A percentile compares a stretch with the other conserved stretches of the same genome.
These are phyloP conservation scores for Tyria jacobaeae DNA, from an alignment of 2,888 invertebrate species.

Conservation along the genomic window DNA sequence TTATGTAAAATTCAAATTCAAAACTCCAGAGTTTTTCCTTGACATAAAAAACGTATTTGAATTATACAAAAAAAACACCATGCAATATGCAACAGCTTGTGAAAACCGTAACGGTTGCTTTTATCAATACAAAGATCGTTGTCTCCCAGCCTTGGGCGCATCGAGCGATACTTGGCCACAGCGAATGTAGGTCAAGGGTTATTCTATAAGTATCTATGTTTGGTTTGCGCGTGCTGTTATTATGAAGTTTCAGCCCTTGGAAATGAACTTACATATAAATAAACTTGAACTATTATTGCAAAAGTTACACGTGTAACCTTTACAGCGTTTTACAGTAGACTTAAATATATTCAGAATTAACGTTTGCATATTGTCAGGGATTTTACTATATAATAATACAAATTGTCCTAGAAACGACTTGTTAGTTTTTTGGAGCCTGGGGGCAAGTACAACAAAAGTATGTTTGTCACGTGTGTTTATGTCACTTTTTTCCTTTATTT, in stretches of 20 bases:
- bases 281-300: not conserved
- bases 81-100: conserved; percentile 11
- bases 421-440: no score
- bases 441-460: no score
- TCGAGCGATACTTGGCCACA: conserved; percentile 39
- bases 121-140: conserved; percentile 37
- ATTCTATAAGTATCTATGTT: conserved; percentile 2
- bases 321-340: no score
- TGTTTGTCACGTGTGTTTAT: no score
- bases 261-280: not conserved
- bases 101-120: conserved; percentile 11
- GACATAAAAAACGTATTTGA: conserved; percentile 6
- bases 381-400: no score
- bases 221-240: conserved; percentile 8
- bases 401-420: no score
- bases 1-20: not conserved
- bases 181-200: conserved; percentile 44
- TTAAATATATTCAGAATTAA: no score
- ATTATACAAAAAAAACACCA: not conserved
- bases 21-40: not conserved
- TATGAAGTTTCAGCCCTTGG: conserved; percentile 11
- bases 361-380: no score
- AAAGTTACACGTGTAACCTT: not conserved
- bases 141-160: conserved; percentile 40
- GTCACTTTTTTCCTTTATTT: no score